Evolutionary conservation across 35 echinoderm and acorn worm genomes (phyloP).

Genomic region (Strongylocentrotus purpuratus): DNA sequence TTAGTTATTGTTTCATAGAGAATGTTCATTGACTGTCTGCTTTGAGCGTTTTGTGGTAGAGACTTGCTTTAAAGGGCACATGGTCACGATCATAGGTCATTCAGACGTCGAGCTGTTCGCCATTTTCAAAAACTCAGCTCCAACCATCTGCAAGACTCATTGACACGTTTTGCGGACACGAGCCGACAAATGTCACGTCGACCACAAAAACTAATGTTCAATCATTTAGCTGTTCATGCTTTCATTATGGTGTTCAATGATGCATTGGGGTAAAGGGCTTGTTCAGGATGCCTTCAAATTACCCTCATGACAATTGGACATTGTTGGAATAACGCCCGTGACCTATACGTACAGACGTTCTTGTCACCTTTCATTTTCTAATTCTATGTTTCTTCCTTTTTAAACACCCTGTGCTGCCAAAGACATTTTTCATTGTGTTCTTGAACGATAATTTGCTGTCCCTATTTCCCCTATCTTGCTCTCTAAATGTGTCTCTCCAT

Average conservation of each 20-base stretch:
- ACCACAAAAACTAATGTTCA: conserved; percentile 18
- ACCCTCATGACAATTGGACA: neutral
- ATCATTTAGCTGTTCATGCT: neutral
- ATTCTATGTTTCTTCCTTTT: neutral
- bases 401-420: neutral
- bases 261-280: neutral
- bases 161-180: neutral
- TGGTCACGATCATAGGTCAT: too few relatives aligned
- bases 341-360: neutral
- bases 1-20: too few relatives aligned
- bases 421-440: too few relatives aligned
- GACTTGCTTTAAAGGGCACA: too few relatives aligned
- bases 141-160: neutral
- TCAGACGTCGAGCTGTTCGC: neutral
- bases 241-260: neutral
- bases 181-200: neutral
- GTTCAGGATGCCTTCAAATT: conserved; percentile 16
- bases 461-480: too few relatives aligned
- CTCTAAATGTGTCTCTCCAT: neutral
- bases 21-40: too few relatives aligned
- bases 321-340: neutral
- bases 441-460: neutral
- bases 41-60: too few relatives aligned
- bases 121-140: neutral
- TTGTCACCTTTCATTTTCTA: neutral